Base-by-base conservation (phyloP, 2,797 vertebrate genomes). In the Myripristis murdjan region DNA sequence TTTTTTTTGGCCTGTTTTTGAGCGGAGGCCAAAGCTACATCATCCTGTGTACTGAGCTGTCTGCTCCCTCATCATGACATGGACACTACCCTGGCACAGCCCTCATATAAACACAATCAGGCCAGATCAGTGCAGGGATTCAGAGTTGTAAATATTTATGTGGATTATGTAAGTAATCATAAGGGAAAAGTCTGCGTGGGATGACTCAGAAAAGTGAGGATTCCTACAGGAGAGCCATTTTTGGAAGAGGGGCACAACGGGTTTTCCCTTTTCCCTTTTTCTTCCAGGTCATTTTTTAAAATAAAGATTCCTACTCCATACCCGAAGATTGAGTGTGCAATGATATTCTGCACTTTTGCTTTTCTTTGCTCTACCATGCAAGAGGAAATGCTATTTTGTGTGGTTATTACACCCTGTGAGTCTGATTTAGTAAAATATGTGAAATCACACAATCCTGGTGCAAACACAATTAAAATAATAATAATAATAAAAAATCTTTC, bases 111-210 rank as follows among this genome's bases (percentile, higher is more conserved):
- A 89, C 86, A 92, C 55, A 79, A 74, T 73, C 60, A 55, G 68
- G 72, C 51, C 39, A 55, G 53, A 66, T 76, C 78, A 54, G 73
- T 11, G 18, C 80, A 80, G 70, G 82, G 84, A 75, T 68, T 80
- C 49, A 69, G 81, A 75, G 77, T 78, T 83, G 65, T 81, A 89
- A 90, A 89, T 90, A 66, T 90, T 87, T 85, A 82, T 60, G 28
- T 8, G 9, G 64, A 81, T 86, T 73, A 71, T 82, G 51, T 54
- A 60, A 83, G 70, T 73, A 26, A 77, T 61, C 68, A 33, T 70
- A 9, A 74, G 52, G 64, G 65, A n/a, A 75, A 63, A 52, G 72
- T 83, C 75, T 79, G 55, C 64, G 52, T 60, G 67, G 70, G 65
- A 73, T 15, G 3, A 47, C 57, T 48, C 37, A 61, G 33, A 69